A percentile compares a stretch with the other conserved stretches of the same genome.
Conservation (phyloP, 2,797 vertebrate genomes). For the Diplodus sargus region DNA sequence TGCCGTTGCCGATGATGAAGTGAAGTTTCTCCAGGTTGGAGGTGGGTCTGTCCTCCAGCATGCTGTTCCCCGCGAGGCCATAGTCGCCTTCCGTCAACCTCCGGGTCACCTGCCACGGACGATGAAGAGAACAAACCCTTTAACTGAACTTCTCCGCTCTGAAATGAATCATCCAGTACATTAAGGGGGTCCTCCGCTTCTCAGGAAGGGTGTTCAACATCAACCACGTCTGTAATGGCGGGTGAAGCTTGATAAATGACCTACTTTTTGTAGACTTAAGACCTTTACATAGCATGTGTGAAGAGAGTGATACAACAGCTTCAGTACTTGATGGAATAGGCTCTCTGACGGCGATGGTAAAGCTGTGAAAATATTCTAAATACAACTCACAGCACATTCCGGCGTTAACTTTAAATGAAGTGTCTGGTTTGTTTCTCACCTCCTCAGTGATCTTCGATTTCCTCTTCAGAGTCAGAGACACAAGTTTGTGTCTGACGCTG, state of each 20-base stretch:
- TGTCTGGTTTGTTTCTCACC: constrained; percentile 79
- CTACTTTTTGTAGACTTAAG: too few relatives aligned
- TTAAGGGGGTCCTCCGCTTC: not conserved
- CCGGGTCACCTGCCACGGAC: constrained; percentile 89
- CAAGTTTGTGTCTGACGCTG: constrained; percentile 95
- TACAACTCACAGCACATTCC: too few relatives aligned
- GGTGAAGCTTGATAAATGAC: too few relatives aligned
- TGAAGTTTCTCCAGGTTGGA: constrained; percentile 99
- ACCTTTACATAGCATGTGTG: too few relatives aligned
- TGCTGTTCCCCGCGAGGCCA: constrained; percentile 93
- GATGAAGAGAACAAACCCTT: not conserved
- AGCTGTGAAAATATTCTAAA: too few relatives aligned
- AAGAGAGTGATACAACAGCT: too few relatives aligned
- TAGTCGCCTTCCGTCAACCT: constrained; percentile 93
- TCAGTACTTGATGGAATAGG: too few relatives aligned
- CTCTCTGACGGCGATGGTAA: too few relatives aligned
- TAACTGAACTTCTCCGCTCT: not conserved
- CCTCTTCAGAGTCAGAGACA: constrained; percentile 97
- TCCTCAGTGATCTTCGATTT: constrained; percentile 98
- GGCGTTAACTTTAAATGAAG: not conserved
- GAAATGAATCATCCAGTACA: not conserved
- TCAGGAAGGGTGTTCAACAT: not conserved
- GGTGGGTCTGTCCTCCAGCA: constrained; percentile 96
- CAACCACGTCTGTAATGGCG: not conserved
- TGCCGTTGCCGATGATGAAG: constrained; percentile 98